phyloP scores from a whole-genome alignment of 2,888 invertebrate genomes.

The Coleophora deauratella region DNA sequence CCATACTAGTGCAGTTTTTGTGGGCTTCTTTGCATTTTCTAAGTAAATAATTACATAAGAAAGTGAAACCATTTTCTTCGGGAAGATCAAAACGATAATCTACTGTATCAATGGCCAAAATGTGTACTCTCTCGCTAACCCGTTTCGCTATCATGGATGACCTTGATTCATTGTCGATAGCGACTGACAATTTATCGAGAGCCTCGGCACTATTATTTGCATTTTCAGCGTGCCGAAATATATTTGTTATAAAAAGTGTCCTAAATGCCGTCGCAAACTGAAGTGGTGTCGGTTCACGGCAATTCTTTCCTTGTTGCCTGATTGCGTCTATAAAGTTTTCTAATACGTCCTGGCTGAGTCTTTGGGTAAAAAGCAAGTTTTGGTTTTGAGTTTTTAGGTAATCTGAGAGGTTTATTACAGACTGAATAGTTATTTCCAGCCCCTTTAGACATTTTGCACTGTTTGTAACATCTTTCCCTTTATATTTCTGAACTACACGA shows the following conservation, averaged over 20 bases:
- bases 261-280: conserved; percentile 6
- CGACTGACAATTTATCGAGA: neutral
- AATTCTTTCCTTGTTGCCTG: conserved; percentile 3
- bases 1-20: conserved; percentile 3
- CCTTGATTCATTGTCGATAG: neutral
- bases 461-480: conserved; percentile 5
- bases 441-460: conserved; percentile 4
- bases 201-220: conserved; percentile 5
- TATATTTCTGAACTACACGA: neutral
- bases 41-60: no score
- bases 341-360: conserved; percentile 4
- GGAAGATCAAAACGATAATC: conserved; percentile 6
- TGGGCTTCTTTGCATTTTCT: conserved; percentile 4
- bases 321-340: conserved; percentile 5
- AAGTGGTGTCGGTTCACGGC: conserved; percentile 5
- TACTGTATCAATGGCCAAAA: conserved; percentile 4
- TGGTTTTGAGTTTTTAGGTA: neutral
- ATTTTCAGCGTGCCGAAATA: conserved; percentile 2
- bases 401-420: neutral
- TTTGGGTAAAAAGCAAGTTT: conserved; percentile 3
- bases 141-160: neutral
- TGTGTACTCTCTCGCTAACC: neutral
- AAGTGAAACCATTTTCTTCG: no score
- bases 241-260: conserved; percentile 5
- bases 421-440: conserved; percentile 4